A percentile compares a stretch with the other conserved stretches of the same genome.
Conservation (phyloP, 2,797 vertebrate genomes). For the Amblyopsis hoosieri region DNA sequence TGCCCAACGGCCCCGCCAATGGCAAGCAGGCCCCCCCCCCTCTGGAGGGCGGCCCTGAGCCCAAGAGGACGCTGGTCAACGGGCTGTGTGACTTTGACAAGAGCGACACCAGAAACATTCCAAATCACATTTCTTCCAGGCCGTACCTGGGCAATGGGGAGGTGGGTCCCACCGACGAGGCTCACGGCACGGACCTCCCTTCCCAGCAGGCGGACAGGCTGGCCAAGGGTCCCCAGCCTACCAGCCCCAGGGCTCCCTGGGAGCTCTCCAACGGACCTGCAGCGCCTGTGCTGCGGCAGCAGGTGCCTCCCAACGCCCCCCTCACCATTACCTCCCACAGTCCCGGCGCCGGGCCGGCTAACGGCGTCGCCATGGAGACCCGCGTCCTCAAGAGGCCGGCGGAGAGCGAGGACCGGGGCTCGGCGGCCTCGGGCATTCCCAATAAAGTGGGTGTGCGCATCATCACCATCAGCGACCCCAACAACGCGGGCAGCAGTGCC, state of each 20-base stretch:
- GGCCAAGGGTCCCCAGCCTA: conserved; percentile 92
- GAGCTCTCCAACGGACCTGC: conserved; percentile 95
- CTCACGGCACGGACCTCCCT: conserved; percentile 59
- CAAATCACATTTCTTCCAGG: conserved; percentile 99
- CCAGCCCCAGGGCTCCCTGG: conserved; percentile 77
- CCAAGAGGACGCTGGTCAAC: conserved; percentile 93
- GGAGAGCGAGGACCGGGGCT: conserved; percentile 84
- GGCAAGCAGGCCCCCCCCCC: conserved; percentile 79
- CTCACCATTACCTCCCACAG: conserved; percentile 84
- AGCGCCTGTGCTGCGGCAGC: conserved; percentile 80
- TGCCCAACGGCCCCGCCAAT: conserved; percentile 89
- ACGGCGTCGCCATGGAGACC: conserved; percentile 86
- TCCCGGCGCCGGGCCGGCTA: conserved; percentile 81
- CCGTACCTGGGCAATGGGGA: conserved; percentile 96
- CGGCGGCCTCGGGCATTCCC: conserved; percentile 88
- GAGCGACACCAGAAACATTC: conserved; percentile 98
- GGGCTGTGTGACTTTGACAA: conserved; percentile 98
- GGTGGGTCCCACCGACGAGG: conserved; percentile 83
- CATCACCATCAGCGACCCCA: conserved; percentile 99
- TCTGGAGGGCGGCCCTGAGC: conserved; percentile 79
- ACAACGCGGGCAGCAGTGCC: conserved; percentile 95
- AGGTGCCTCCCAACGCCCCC: conserved; percentile 87
- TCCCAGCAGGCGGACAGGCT: conserved; percentile 91
- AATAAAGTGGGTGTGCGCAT: conserved; percentile 98
- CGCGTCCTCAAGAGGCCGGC: conserved; percentile 92